Conservation (phyloP, 2,113 vertebrate species). For the Aegotheles bennettii region DNA sequence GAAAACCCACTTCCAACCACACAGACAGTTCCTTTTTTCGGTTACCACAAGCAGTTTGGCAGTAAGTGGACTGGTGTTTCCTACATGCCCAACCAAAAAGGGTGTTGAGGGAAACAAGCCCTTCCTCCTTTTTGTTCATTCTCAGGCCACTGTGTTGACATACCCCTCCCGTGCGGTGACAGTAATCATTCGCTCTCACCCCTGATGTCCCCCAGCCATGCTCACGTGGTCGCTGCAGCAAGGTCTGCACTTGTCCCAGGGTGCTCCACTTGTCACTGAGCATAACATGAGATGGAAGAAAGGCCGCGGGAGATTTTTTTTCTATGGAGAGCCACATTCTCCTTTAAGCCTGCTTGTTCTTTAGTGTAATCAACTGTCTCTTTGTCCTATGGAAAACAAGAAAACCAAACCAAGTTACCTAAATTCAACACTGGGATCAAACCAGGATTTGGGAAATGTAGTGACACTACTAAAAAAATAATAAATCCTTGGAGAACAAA, state of each 20-base stretch:
- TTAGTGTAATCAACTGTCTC: background rate
- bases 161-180: background rate
- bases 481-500: background rate
- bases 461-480: background rate
- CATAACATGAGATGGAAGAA: background rate
- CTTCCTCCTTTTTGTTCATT: background rate
- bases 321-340: background rate
- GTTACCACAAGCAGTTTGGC: background rate
- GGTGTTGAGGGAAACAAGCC: background rate
- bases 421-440: background rate
- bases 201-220: background rate
- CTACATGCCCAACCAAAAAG: background rate
- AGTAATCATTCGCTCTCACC: background rate
- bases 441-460: background rate
- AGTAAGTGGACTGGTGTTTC: background rate
- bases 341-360: background rate
- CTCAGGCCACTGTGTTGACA: background rate
- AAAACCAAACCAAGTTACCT: background rate
- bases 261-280: background rate
- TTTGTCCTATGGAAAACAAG: background rate
- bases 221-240: rapidly evolving
- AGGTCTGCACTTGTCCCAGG: background rate
- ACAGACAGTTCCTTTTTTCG: background rate
- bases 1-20: background rate
- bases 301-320: background rate